Base-by-base conservation (phyloP, 2,888 invertebrate species). In the Campaea margaritaria region DNA sequence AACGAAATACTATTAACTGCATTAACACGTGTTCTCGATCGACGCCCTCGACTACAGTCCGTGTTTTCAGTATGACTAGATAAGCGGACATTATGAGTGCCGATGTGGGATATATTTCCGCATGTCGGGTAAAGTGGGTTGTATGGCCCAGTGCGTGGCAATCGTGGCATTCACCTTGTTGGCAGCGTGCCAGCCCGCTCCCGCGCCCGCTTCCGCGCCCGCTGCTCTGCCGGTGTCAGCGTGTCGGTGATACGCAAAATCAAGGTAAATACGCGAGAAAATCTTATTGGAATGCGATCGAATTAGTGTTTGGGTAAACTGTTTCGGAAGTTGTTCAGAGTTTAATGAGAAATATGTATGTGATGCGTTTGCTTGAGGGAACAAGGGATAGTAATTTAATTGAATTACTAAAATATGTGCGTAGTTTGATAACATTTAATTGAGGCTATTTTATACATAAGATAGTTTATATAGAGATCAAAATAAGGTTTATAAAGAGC, bases 141-240 rank as follows among this genome's bases (percentile, higher is more conserved):
- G 87, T 79, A 78, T 79, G 78, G 81, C 80, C 77, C 78, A 81
- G 78, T 83, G 86, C 84, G 87, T 82, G 84, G 82, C 68, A 44
- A 53, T 81, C 83, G 90, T 92, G 92, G 92, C 92, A 92, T 91
- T 92, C 91, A 91, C 92, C 92, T 92, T 91, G 91, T 91, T 92
- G 92, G 92, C 89, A 67, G 67, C 45, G 47, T 67, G 87, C 91
- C 91, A 91, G 73, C 57, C 69, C 75, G 77, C 70, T 60, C 50
- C 49, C 68, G 72, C 65, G 67, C 14, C 31, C 36, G 36, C 36
- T 14, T 12, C 31, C 46, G 46, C 46, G 13, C 13, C 13, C 41
- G 39, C 34, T 43, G n/a, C 15, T 12, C 52, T 21, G 38, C 62
- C 62, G 59, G 70, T 74, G 64, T 72, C 69, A 72, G 34, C 53